Evolutionary conservation across 2,888 invertebrate genomes (phyloP).

Genomic region (Sussaba pulchella): DNA sequence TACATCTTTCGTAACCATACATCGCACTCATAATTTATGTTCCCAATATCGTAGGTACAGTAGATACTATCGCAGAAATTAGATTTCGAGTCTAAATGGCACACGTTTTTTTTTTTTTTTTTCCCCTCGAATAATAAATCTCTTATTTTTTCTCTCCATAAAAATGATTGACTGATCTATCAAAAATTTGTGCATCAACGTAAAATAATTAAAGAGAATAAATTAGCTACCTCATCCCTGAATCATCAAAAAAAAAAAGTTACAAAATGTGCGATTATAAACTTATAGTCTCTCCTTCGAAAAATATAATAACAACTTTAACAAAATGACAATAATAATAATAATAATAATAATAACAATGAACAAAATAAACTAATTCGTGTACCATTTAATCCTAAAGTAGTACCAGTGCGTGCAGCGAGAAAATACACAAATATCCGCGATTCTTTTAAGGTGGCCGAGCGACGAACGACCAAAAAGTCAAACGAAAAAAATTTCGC

Average conservation of each 20-base stretch:
- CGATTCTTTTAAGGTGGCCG: too few relatives aligned
- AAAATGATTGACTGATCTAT: not conserved
- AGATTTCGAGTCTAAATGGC: constrained; percentile 5
- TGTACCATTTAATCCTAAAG: not conserved
- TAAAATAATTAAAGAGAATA: not conserved
- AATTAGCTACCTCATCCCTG: too few relatives aligned
- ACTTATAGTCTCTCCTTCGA: too few relatives aligned
- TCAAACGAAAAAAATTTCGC: too few relatives aligned
- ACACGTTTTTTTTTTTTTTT: too few relatives aligned
- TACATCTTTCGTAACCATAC: not conserved
- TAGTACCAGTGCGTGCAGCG: not conserved
- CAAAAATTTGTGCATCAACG: not conserved
- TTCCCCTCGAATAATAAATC: not conserved
- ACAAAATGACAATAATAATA: too few relatives aligned
- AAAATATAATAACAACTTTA: too few relatives aligned
- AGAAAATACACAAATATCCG: constrained; percentile 7
- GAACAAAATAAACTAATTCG: not conserved
- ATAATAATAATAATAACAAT: too few relatives aligned
- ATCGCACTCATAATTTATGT: not conserved
- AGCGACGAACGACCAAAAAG: too few relatives aligned
- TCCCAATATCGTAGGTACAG: not conserved
- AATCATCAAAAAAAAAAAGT: too few relatives aligned
- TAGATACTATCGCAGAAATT: constrained; percentile 16
- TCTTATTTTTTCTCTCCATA: not conserved
- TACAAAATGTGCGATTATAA: too few relatives aligned